Evolutionary conservation across 2,797 vertebrate species (phyloP).

Genomic region (Premnoplex brunnescens): DNA sequence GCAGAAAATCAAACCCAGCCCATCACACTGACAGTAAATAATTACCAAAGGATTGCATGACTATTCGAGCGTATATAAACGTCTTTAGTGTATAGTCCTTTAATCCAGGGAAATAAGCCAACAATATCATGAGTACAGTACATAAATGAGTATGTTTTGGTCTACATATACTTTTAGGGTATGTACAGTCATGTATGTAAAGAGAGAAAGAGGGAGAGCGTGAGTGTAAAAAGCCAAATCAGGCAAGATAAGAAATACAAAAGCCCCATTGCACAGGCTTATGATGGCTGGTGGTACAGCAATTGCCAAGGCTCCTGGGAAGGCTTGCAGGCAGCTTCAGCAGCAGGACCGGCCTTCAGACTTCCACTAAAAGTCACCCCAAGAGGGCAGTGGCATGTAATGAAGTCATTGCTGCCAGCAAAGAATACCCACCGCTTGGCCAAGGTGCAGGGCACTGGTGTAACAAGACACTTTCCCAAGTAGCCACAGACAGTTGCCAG

Average conservation of each 20-base stretch:
- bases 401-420: not conserved
- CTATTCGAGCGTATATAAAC: not conserved
- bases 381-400: not conserved
- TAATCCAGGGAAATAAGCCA: not conserved
- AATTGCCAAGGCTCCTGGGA: accelerated
- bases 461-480: not conserved
- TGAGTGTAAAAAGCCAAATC: conserved; percentile 23
- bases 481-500: not conserved
- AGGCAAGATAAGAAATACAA: not conserved
- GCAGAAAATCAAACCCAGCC: not conserved
- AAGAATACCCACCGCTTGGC: not conserved
- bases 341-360: not conserved
- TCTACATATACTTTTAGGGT: not conserved
- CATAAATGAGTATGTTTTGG: not conserved
- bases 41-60: not conserved
- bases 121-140: not conserved
- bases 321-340: not conserved
- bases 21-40: not conserved
- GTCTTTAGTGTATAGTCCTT: not conserved
- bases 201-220: not conserved
- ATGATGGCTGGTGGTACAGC: not conserved
- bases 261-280: not conserved
- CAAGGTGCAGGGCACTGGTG: not conserved
- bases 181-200: not conserved
- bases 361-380: not conserved